Base-by-base conservation (phyloP, 2,113 vertebrate species). In the Syngnathoides biaculeatus region DNA sequence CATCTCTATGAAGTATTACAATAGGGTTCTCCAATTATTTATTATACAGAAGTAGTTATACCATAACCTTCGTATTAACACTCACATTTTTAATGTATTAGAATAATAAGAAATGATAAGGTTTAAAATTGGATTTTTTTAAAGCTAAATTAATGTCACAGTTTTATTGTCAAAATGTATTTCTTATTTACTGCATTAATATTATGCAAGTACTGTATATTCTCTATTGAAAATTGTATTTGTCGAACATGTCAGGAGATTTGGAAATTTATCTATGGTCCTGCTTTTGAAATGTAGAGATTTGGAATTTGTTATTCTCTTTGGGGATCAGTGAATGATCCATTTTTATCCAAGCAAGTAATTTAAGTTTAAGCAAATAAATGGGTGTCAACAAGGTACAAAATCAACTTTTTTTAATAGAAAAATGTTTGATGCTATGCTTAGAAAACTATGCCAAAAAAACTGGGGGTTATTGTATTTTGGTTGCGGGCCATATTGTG, bases 221-320 rank as follows among this genome's bases (percentile, higher is more conserved):
- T 84, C 71, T 77, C 73, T 85, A 78, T 79, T 68, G 69, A 71
- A 76, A 77, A 79, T 88, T 64, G 71, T 80, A 77, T 88, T 90
- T 90, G 73, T 86, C 64, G 85, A 84, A 88, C 81, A 87, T 89
- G 91, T 88, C 73, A 84, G 86, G 89, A 80, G 73, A 81, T 83
- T 87, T 81, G 75, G 80, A 87, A 86, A 79, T 81, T 84, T 73
- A 80, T 71, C 75, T 72, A 50, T 5, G 64, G 69, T 68, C 73
- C 71, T 71, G 67, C 75, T 50, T 57, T 56, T 30, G 56, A 64
- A 43, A 55, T n/a, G n/a, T n/a, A n/a, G n/a, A n/a, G n/a, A n/a
- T n/a, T n/a, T n/a, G n/a, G 65, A 82, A 86, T 90, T 90, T 86
- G 86, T 88, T 85, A 81, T 78, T 74, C 78, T 81, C 79, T 73